Conservation (phyloP, 2,113 vertebrate species). For the Gorsachius goisagi region DNA sequence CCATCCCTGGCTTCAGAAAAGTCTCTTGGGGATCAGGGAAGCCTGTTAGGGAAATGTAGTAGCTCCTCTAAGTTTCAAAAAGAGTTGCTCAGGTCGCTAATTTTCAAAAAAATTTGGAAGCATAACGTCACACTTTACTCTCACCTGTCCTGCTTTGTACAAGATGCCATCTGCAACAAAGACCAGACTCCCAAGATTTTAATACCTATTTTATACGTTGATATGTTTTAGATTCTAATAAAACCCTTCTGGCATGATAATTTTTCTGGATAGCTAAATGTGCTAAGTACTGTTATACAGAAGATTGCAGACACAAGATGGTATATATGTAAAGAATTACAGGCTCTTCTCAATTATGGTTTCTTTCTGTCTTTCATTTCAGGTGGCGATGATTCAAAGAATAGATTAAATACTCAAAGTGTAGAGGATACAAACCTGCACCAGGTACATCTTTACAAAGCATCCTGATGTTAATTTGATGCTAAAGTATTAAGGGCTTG, state of each 20-base stretch:
- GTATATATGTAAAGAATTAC: not conserved
- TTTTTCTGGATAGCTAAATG: not conserved
- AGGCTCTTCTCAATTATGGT: not conserved
- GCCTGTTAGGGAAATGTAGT: not conserved
- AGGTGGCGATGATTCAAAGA: slow-evolving; percentile 1
- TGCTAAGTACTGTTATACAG: not conserved
- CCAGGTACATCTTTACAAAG: slow-evolving; percentile 62
- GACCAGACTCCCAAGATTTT: not conserved
- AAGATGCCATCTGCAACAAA: not conserved
- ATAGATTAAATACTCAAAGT: not conserved
- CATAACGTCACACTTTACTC: not conserved
- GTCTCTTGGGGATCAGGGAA: not conserved
- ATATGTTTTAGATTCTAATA: not conserved
- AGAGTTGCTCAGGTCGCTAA: not conserved
- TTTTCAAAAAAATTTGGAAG: not conserved
- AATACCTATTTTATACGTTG: not conserved
- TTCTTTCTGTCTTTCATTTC: slow-evolving; percentile 12
- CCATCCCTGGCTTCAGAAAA: not conserved
- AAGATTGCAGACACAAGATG: not conserved
- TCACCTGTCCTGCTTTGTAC: not conserved
- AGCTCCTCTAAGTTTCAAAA: not conserved
- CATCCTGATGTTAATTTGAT: not conserved
- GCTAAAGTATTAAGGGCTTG: not conserved
- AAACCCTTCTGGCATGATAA: not conserved
- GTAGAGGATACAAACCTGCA: not conserved